Evolutionary conservation across 2,113 vertebrate species (phyloP), one percentile per base, ranked within the genome.

Genomic region (Sigmodon hispidus): DNA sequence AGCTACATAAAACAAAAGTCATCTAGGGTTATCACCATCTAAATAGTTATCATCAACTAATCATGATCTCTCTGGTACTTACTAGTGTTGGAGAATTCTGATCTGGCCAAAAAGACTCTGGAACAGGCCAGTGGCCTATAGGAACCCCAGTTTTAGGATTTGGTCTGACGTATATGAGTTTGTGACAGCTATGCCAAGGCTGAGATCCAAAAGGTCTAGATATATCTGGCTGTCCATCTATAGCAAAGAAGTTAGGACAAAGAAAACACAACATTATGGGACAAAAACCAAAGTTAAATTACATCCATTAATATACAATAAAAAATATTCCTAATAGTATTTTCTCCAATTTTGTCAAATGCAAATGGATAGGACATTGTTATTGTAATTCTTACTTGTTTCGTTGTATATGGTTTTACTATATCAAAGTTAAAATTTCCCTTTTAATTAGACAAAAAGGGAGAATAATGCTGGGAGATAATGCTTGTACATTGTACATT

Each of bases 31-130:
- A 69, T 70, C 4, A 21, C 76, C 70, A 80, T 45, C 77, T 83
- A n/a, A 91, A 87, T 61, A 22, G 4, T 91, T 31, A 63, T 19
- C 21, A 45, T 15, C 57, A 75, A 57, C 70, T 57, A 76, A 21
- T 48, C 43, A 94, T 16, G 45, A 29, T 94, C 81, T 90, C 79
- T 97, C 29, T 90, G 87, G 63, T 96, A 98, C 99, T 97, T 99
- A 99, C 99, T 98, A 99, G 98, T 0, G 99, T 99, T 88, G 99
- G 99, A 97, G 99, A 99, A 98, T 99, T 99, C 97, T 99, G 99
- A 98, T 99, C 99, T 50, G 99, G 99, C 99, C 99, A 99, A 97
- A 99, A 99, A 79, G 99, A 99, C 96, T 99, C 99, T 67, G 99
- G 99, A 96, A 99, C 99, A 93, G 99, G 99, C 99, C 99, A 99